Evolutionary conservation across 64 coral and sea anemone species (phyloP).

Genomic region (Orbicella faveolata): DNA sequence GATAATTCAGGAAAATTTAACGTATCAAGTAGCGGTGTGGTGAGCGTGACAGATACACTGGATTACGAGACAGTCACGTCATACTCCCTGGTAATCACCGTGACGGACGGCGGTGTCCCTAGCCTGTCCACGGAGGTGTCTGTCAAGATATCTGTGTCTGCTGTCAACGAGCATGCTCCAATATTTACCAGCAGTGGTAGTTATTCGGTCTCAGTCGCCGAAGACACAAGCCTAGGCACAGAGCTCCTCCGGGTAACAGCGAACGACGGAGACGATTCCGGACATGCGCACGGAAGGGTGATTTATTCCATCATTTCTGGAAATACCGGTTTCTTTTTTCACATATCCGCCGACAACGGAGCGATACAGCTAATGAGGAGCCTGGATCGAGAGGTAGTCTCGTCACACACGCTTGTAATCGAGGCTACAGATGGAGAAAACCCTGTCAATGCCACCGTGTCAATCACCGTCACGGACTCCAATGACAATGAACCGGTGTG

Average conservation of each 20-base stretch:
- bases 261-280: constrained; percentile 28
- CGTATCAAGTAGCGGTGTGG: constrained; percentile 35
- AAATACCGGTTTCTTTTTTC: constrained; percentile 40
- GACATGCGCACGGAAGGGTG: constrained; percentile 39
- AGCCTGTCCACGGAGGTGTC: constrained; percentile 19
- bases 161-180: constrained; percentile 53
- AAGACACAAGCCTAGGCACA: constrained; percentile 38
- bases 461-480: constrained; percentile 32
- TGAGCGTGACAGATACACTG: constrained; percentile 18
- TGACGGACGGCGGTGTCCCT: constrained; percentile 30
- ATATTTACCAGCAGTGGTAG: constrained; percentile 43
- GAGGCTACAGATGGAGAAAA: constrained; percentile 58
- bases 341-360: constrained; percentile 30
- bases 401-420: constrained; percentile 37
- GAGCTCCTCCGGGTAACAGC: constrained; percentile 54
- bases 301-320: constrained; percentile 43
- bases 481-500: constrained; percentile 57
- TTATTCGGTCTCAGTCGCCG: constrained; percentile 30
- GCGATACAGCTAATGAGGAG: constrained; percentile 28
- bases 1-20: constrained; percentile 48
- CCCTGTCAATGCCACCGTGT: constrained; percentile 44
- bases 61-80: constrained; percentile 47
- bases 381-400: constrained; percentile 39
- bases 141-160: constrained; percentile 22
- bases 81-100: constrained; percentile 33